phyloP scores from a whole-genome alignment of 2,113 vertebrate species.

The Anarrhichthys ocellatus region DNA sequence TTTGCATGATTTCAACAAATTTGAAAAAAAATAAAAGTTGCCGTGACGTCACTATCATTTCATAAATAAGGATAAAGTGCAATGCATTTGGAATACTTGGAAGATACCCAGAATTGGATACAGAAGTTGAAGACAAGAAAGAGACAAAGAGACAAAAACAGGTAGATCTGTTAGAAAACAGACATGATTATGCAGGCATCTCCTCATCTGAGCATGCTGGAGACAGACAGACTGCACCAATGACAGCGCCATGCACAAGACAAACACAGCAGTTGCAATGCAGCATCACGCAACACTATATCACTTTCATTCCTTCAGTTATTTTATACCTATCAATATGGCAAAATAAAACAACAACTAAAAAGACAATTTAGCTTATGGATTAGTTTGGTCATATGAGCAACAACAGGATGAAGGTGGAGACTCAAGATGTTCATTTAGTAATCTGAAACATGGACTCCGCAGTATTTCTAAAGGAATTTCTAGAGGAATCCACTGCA shows the following conservation, averaged over 20 bases:
- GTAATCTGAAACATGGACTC: slow-evolving; percentile 36
- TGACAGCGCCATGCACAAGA: slow-evolving; percentile 57
- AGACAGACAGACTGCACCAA: slow-evolving; percentile 27
- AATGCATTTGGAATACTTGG: slow-evolving; percentile 51
- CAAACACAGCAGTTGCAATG: slow-evolving; percentile 62
- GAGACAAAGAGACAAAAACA: slow-evolving; percentile 81
- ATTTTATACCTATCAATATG: slow-evolving; percentile 2
- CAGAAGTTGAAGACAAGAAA: slow-evolving; percentile 77
- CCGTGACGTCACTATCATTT: slow-evolving; percentile 37
- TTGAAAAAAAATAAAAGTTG: slow-evolving; percentile 21
- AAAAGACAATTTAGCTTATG: slow-evolving; percentile 39
- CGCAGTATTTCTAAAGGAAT: background rate
- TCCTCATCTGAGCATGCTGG: slow-evolving; percentile 73
- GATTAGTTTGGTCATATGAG: slow-evolving; percentile 52
- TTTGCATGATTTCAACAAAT: slow-evolving; percentile 71
- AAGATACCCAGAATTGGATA: slow-evolving; percentile 81
- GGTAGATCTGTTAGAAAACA: slow-evolving; percentile 80
- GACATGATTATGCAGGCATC: slow-evolving; percentile 75
- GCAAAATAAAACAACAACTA: background rate
- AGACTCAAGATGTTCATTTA: slow-evolving; percentile 28
- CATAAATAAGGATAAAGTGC: slow-evolving; percentile 45
- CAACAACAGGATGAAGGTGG: slow-evolving; percentile 49
- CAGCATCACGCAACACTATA: slow-evolving; percentile 49
- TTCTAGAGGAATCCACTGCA: slow-evolving; percentile 17
- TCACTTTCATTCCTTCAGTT: slow-evolving; percentile 28